Evolutionary conservation across 2,113 vertebrate genomes (phyloP), one percentile per base, ranked within the genome.

Genomic region (Electrona antarctica): DNA sequence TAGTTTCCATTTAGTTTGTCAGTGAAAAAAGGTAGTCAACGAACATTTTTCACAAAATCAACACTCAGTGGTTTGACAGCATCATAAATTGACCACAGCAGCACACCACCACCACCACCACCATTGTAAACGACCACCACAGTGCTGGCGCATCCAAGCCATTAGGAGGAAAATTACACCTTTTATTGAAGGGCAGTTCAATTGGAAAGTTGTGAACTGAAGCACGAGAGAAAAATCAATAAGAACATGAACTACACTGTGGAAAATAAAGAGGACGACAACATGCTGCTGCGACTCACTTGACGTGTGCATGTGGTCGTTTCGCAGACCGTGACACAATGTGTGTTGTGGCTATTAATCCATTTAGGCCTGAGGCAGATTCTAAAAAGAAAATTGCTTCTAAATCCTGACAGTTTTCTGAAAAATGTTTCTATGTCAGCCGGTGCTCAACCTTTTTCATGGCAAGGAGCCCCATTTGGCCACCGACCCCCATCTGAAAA

Each of bases 181-280:
- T 67, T 55, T 28, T 58, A 60, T 29, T 48, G 21, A 66, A 59
- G 51, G 47, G 28, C 13, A 9, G 61, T 48, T 48, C 46, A 63
- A 21, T 21, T 49, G 41, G 15, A 50, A 21, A 48, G 52, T 14
- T 33, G 46, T 33, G 51, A 65, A 69, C 66, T 21, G 55, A 62
- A 54, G 50, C 54, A 63, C 15, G 33, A 58, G 21, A 13, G 12
- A 28, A 67, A 41, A 67, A 79, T 79, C 74, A 0, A 33, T 51
- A 63, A 67, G 64, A 50, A 1, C 58, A 64, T 41, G 8, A 21
- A 12, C 46, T n/a, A 6, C 12, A 33, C 15, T 55, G 28, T 55
- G 56, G 70, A 70, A 60, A 73, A 70, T n/a, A n/a, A n/a, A 73
- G 7, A 66, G 12, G 1, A 6, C 61, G 13, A 4, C 7, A 48